Percentiles rank a stretch among this genome's conserved stretches.
These are phyloP conservation scores for Macrocentrus cingulum DNA, from an alignment of 1,140 invertebrate genomes.

Conservation along the genomic window DNA sequence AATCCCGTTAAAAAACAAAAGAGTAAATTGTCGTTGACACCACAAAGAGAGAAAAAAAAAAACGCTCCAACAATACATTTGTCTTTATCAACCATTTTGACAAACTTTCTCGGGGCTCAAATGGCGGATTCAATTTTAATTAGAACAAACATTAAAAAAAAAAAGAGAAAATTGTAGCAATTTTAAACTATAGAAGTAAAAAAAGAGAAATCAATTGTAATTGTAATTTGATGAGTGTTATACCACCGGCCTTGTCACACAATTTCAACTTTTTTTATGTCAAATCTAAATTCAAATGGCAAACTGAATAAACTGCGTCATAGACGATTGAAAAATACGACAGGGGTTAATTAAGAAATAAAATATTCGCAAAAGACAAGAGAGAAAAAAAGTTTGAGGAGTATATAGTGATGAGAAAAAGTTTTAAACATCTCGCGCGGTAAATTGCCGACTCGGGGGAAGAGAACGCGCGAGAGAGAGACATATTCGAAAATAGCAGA, in stretches of 20 bases:
- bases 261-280: neutral
- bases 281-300: neutral
- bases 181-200: too few relatives aligned
- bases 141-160: too few relatives aligned
- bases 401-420: neutral
- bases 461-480: neutral
- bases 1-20: neutral
- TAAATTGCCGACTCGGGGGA: neutral
- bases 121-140: too few relatives aligned
- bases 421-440: neutral
- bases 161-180: too few relatives aligned
- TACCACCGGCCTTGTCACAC: neutral
- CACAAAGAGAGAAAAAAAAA: too few relatives aligned
- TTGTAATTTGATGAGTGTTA: neutral
- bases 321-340: neutral
- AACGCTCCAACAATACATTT: too few relatives aligned
- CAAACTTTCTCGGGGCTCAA: too few relatives aligned
- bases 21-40: neutral
- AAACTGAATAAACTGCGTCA: neutral
- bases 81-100: too few relatives aligned
- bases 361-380: too few relatives aligned
- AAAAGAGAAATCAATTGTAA: neutral
- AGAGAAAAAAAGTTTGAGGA: neutral
- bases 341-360: too few relatives aligned
- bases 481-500: constrained; percentile 7